Base-by-base conservation (phyloP, 2,113 vertebrate species). In the Neotragus moschatus region DNA sequence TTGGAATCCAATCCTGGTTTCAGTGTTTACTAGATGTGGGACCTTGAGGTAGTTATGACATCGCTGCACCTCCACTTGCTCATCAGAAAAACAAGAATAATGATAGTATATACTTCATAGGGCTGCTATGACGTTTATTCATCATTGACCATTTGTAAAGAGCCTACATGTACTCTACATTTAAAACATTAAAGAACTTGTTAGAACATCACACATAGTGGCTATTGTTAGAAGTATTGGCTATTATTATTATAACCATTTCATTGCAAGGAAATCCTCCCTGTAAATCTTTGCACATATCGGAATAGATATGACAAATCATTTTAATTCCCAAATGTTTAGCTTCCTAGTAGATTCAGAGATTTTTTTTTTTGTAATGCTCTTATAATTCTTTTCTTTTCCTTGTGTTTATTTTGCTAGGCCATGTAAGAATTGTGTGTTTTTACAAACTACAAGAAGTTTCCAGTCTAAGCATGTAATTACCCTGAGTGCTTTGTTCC, bases 401-500 rank as follows among this genome's bases (percentile, higher is more conserved):
- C 17, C 21, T 89, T 85, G 15, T 47, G 16, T 94, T 95, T 95
- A 51, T 85, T 43, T 81, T 88, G n/a, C 75, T 88, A 17, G 2
- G 3, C 39, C 28, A 5, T 86, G 28, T 55, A 39, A 89, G 96
- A 93, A 80, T 89, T 96, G 28, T 51, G 26, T 92, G 86, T 47
- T 97, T 96, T 96, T 88, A 82, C 9, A 53, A 84, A 96, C 61
- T 86, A 87, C 84, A 94, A 26, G 58, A 94, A 96, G 73, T 98
- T 89, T 97, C 51, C 75, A 79, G n/a, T 56, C 21, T 60, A 53
- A 95, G 49, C 39, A 66, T 96, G 61, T 90, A 97, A 96, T 96
- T 95, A 97, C 21, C n/a, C 82, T 66, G 33, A 81, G 49, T 70
- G 36, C 60, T 97, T 96, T 95, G 49, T 55, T 94, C 30, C 12